Evolutionary conservation across 2,113 vertebrate genomes (phyloP), one percentile per base, ranked within the genome.

Genomic region (Perccottus glenii): DNA sequence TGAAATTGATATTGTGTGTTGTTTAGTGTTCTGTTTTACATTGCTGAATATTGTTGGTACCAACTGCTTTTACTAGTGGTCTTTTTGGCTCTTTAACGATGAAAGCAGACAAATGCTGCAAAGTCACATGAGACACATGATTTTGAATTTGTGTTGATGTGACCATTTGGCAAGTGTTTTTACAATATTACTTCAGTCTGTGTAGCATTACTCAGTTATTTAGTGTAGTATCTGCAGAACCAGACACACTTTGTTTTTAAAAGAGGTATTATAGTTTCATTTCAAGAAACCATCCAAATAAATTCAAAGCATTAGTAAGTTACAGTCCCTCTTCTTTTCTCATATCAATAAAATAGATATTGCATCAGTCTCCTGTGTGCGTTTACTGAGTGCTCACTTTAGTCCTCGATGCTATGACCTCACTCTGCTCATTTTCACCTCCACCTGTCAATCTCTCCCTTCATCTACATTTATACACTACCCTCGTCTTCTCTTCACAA

Each of bases 361-460:
- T 15, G 32, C 52, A 55, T 64, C 56, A 36, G 27, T 46, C 64
- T 19, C 19, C 33, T 43, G 35, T 48, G 75, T 78, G 49, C 64
- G 56, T 70, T 77, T 67, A 71, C 49, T 68, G 70, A 32, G 59
- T 43, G 12, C 57, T 42, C 70, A 67, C 59, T 65, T 38, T 36
- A 55, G 33, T 35, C 33, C 52, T 55, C 11, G 8, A 40, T 40
- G 38, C 38, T 40, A 5, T 8, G 38, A 40, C 38, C 38, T 5
- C 38, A 35, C 38, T 57, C 15, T 32, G 27, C 42, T 68, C 62
- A 44, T 75, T 71, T 70, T 64, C 49, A 11, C 46, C 49, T 70
- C 64, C 56, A 78, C 62, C 15, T 71, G 65, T 75, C 73, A 58
- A n/a, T 73, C 35, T 67, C 35, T 53, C 47, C 45, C 7, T 36